Percentiles rank a stretch among this genome's conserved stretches.
phyloP scores from a whole-genome alignment of 2,888 invertebrate species.

The Drosophila kambysellisi region DNA sequence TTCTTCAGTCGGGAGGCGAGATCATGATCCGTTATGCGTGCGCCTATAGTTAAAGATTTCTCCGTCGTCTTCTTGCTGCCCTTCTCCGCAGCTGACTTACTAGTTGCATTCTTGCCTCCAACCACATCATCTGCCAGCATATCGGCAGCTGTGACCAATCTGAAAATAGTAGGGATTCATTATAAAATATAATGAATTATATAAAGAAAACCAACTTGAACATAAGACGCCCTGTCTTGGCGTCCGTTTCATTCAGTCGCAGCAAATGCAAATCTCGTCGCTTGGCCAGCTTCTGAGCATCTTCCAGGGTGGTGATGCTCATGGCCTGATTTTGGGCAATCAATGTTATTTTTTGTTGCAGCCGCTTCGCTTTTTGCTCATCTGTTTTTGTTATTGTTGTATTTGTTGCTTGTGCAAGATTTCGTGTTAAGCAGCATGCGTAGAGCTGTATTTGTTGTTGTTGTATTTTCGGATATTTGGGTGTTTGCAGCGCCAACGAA shows the following conservation, averaged over 20 bases:
- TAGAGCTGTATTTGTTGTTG: conserved; percentile 19
- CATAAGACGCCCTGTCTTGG: conserved; percentile 89
- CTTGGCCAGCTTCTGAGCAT: conserved; percentile 89
- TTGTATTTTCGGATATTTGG: conserved; percentile 6
- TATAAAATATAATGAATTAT: neutral
- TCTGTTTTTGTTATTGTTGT: conserved; percentile 25
- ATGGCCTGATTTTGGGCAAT: conserved; percentile 87
- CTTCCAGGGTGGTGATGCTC: conserved; percentile 88
- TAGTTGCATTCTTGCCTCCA: conserved; percentile 1
- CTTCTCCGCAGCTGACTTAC: conserved; percentile 43
- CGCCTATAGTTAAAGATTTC: conserved; percentile 88
- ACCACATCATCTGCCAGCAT: conserved; percentile 87
- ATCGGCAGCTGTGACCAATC: conserved; percentile 89
- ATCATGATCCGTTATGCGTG: conserved; percentile 89
- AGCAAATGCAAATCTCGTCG: conserved; percentile 89
- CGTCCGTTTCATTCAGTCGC: conserved; percentile 89
- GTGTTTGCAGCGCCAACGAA: conserved; percentile 25
- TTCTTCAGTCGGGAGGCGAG: conserved; percentile 88
- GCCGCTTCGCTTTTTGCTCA: conserved; percentile 40
- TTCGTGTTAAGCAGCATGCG: conserved; percentile 26
- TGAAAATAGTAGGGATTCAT: conserved; percentile 63
- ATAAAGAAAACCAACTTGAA: conserved; percentile 86
- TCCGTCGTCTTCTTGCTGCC: conserved; percentile 87
- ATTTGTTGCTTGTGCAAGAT: conserved; percentile 49
- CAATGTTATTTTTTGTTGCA: conserved; percentile 87